Base-by-base conservation (phyloP, 2,888 invertebrate genomes). In the Congeria kusceri region DNA sequence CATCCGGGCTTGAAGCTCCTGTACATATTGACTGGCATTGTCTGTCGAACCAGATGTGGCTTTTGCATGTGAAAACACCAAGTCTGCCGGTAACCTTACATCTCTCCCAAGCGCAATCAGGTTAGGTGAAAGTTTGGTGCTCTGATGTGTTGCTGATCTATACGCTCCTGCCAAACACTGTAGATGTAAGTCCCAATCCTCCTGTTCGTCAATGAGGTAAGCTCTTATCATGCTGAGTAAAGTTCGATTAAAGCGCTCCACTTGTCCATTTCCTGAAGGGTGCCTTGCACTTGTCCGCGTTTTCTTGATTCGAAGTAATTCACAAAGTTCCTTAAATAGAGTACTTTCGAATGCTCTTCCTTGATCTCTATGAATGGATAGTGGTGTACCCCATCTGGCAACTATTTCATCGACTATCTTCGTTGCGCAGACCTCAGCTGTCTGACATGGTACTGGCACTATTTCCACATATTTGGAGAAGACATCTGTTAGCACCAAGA, bases 181-280 rank as follows among this genome's bases (percentile, higher is more conserved):
- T 2, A 81, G 63, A 47, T 70, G 69, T 56, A 62, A 47, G 56
- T 85, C 80, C 84, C 84, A 84, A 53, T 84, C 75, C 5, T 39
- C 69, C 32, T 83, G 74, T 57, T 80, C 53, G 25, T 73, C 64
- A 15, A 64, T 56, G 3, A 84, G 53, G 44, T 74, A 81, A 28
- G 71, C 76, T 11, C 81, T 62, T 18, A 85, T 44, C 74, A 84
- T 75, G 1, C 72, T 66, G 27, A 74, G 74, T 7, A 86, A 47
- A 0, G 81, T 79, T 39, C 76, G 77, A 39, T 75, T 85, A 20
- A 74, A 56, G 11, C 78, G 15, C 49, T 85, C 82, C 0, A 70
- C 49, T 32, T 83, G 56, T 15, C 83, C 86, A 47, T 75, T 70
- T 27, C 65, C 74, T 20, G 59, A n/a, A 0, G 79, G 66, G 27